Evolutionary conservation across 2,797 vertebrate genomes (phyloP).

Genomic region (Epinephelus malabaricus): DNA sequence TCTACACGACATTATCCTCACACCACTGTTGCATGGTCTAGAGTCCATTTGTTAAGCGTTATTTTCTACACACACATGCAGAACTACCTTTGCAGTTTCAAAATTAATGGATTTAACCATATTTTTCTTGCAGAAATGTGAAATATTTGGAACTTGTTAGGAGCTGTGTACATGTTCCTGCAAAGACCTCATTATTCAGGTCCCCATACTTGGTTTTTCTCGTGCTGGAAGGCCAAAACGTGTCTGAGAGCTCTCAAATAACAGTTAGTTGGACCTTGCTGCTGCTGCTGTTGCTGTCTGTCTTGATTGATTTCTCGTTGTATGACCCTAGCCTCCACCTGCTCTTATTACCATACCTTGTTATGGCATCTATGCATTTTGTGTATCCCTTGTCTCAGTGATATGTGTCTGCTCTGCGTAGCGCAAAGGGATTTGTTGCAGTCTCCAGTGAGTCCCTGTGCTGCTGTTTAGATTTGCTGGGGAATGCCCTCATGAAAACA

Average conservation of each 20-base stretch:
- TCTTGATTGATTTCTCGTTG: slow-evolving; percentile 13
- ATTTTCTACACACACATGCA: background rate
- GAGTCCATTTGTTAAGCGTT: background rate
- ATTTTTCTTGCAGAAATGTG: background rate
- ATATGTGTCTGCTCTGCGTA: slow-evolving; percentile 19
- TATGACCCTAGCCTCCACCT: background rate
- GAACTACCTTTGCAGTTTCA: background rate
- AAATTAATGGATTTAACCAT: background rate
- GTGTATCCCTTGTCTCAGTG: slow-evolving; percentile 15
- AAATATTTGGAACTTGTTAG: background rate
- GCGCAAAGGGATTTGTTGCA: slow-evolving; percentile 17
- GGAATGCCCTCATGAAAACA: background rate
- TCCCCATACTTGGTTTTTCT: slow-evolving; percentile 15
- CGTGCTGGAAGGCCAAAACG: slow-evolving; percentile 10
- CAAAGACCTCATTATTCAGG: background rate
- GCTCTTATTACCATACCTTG: slow-evolving; percentile 13
- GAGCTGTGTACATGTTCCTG: background rate
- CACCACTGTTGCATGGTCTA: background rate
- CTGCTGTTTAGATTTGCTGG: slow-evolving; percentile 7
- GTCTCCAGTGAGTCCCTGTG: slow-evolving; percentile 2
- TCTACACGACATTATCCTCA: slow-evolving; percentile 8
- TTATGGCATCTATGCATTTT: slow-evolving; percentile 27
- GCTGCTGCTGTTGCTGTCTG: background rate
- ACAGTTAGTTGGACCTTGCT: background rate
- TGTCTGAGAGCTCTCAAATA: background rate